Evolutionary conservation across 2,888 invertebrate species (phyloP).

Genomic region (Argyresthia albistria): DNA sequence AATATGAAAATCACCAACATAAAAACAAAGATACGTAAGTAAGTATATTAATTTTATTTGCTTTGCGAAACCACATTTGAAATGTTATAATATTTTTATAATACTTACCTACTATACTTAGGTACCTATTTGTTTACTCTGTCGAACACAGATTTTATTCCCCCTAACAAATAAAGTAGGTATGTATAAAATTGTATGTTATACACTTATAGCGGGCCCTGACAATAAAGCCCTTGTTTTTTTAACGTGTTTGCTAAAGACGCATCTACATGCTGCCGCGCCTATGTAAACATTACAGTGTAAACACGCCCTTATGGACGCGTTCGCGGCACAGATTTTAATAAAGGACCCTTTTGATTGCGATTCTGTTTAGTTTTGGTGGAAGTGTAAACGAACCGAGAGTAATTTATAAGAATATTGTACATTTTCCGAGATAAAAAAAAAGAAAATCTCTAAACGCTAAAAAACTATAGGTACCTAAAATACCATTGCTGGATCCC

Average conservation of each 20-base stretch:
- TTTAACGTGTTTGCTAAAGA: constrained; percentile 66
- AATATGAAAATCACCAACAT: too few relatives aligned
- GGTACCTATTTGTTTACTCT: neutral
- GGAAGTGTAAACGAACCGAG: neutral
- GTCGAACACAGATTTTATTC: neutral
- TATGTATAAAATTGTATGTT: neutral
- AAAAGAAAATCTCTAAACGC: too few relatives aligned
- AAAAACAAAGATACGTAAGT: too few relatives aligned
- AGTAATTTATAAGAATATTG: neutral
- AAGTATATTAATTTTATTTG: too few relatives aligned
- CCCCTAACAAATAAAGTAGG: neutral
- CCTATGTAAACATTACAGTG: constrained; percentile 57
- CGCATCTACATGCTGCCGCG: constrained; percentile 61
- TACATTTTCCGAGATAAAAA: too few relatives aligned
- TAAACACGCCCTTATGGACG: constrained; percentile 63
- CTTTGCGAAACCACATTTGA: too few relatives aligned
- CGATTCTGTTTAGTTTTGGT: constrained; percentile 7
- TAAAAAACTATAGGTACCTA: too few relatives aligned
- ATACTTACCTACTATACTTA: too few relatives aligned
- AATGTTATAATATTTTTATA: too few relatives aligned
- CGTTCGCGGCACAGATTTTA: constrained; percentile 36
- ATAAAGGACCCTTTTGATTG: constrained; percentile 33
- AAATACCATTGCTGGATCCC: too few relatives aligned
- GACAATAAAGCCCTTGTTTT: constrained; percentile 63
- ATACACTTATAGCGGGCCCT: constrained; percentile 25